These are phyloP conservation scores for Temnothorax ravouxi DNA, from an alignment of 2,888 invertebrate species.

Conservation along the genomic window DNA sequence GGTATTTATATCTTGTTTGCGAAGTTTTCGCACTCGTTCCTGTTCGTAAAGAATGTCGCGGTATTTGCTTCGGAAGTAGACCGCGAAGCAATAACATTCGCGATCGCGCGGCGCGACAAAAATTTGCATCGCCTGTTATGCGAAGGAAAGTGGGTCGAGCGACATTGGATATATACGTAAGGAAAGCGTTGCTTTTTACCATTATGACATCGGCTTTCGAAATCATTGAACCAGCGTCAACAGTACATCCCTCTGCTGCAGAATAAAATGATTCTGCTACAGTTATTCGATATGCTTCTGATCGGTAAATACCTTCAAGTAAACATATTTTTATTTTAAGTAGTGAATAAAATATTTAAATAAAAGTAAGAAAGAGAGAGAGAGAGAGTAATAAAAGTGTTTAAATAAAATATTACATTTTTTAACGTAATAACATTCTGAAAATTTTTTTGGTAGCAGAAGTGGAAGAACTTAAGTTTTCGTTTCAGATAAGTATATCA, in stretches of 20 bases:
- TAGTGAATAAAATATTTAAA: slow-evolving; percentile 10
- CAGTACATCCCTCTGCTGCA: not conserved
- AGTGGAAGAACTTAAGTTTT: not conserved
- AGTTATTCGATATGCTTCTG: slow-evolving; percentile 2
- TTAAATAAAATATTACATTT: not conserved
- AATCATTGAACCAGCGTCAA: slow-evolving; percentile 35
- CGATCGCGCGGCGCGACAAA: slow-evolving; percentile 47
- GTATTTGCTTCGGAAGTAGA: slow-evolving; percentile 52
- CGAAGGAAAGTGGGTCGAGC: slow-evolving; percentile 39
- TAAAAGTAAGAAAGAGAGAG: not conserved
- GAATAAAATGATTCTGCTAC: slow-evolving; percentile 18
- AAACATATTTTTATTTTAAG: not conserved
- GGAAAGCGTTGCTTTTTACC: slow-evolving; percentile 37
- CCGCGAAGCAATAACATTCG: slow-evolving; percentile 45
- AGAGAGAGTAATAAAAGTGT: not conserved
- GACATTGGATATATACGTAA: slow-evolving; percentile 28
- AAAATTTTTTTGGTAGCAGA: not conserved
- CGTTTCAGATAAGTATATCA: not conserved
- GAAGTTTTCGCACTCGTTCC: slow-evolving; percentile 37
- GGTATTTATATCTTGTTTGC: slow-evolving; percentile 44
- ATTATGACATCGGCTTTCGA: slow-evolving; percentile 20
- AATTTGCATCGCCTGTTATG: slow-evolving; percentile 53
- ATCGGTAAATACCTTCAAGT: slow-evolving; percentile 5
- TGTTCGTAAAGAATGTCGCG: slow-evolving; percentile 42
- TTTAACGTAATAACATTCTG: not conserved